Conservation (phyloP, 2,797 vertebrate species). For the Enteromius viviparus region DNA sequence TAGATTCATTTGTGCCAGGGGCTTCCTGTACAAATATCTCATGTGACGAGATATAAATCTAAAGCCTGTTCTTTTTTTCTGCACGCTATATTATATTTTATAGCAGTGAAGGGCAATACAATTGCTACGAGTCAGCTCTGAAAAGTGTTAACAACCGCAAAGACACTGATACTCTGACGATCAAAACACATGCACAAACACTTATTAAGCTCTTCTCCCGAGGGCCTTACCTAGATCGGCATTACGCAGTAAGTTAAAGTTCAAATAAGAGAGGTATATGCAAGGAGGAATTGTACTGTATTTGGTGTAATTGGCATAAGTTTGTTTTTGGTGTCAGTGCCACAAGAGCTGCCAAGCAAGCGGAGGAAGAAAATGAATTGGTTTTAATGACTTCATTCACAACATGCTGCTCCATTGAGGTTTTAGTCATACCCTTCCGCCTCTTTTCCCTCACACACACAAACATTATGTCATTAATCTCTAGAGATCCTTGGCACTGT, state of each 20-base stretch:
- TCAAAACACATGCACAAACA: background rate
- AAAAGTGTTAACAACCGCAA: constrained; percentile 7
- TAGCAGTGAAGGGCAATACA: background rate
- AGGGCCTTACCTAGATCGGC: background rate
- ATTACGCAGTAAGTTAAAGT: background rate
- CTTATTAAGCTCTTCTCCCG: background rate
- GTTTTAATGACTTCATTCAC: constrained; percentile 65
- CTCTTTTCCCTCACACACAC: constrained; percentile 41
- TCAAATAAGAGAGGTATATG: constrained; percentile 12
- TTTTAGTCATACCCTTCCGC: constrained; percentile 43
- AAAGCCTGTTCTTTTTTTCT: background rate
- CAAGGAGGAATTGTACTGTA: constrained; percentile 15
- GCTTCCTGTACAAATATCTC: background rate
- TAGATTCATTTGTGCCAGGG: background rate
- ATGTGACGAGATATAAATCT: background rate
- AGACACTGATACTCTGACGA: constrained; percentile 7
- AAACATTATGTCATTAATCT: constrained; percentile 71
- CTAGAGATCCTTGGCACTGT: constrained; percentile 72
- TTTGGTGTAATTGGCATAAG: background rate
- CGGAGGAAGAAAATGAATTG: constrained; percentile 39
- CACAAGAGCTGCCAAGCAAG: constrained; percentile 55
- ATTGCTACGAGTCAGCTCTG: background rate
- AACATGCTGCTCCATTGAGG: constrained; percentile 54
- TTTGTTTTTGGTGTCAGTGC: constrained; percentile 29
- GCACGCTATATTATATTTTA: background rate